Conservation (phyloP, 2,797 vertebrate species). For the Pangasius mekongensis region DNA sequence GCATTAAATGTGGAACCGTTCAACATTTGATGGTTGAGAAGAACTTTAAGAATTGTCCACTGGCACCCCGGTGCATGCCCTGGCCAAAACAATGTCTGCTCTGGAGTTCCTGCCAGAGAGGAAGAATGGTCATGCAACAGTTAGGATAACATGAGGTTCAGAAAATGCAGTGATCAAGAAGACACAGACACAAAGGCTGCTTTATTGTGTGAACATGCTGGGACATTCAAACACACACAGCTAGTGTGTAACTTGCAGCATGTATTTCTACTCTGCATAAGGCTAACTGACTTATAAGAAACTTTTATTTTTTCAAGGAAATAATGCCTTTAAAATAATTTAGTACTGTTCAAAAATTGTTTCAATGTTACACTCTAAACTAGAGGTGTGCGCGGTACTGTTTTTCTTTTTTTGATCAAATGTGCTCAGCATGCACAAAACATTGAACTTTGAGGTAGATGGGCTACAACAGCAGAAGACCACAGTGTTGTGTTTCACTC, state of each 20-base stretch:
- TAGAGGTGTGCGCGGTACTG: not conserved
- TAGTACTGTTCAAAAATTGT: not conserved
- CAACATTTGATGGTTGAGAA: slow-evolving; percentile 67
- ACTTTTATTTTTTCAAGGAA: not conserved
- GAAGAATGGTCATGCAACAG: slow-evolving; percentile 51
- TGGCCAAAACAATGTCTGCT: slow-evolving; percentile 21
- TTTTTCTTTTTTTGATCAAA: not conserved
- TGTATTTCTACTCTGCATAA: not conserved
- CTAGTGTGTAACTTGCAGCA: not conserved
- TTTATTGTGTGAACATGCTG: slow-evolving; percentile 37
- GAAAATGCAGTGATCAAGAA: slow-evolving; percentile 48
- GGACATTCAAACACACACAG: slow-evolving; percentile 39
- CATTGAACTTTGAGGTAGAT: not conserved
- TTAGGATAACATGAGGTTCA: slow-evolving; percentile 44
- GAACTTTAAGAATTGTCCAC: slow-evolving; percentile 43
- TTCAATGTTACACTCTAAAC: not conserved
- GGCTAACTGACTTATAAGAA: not conserved
- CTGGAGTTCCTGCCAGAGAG: slow-evolving; percentile 14
- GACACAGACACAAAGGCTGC: slow-evolving; percentile 45
- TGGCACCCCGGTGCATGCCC: slow-evolving; percentile 4
- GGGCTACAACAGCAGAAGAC: not conserved
- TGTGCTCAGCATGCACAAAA: not conserved
- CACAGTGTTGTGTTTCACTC: not conserved
- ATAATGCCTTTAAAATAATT: not conserved
- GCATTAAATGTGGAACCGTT: slow-evolving; percentile 65